phyloP scores from a whole-genome alignment of 2,113 vertebrate genomes.

The Cacatua alba region DNA sequence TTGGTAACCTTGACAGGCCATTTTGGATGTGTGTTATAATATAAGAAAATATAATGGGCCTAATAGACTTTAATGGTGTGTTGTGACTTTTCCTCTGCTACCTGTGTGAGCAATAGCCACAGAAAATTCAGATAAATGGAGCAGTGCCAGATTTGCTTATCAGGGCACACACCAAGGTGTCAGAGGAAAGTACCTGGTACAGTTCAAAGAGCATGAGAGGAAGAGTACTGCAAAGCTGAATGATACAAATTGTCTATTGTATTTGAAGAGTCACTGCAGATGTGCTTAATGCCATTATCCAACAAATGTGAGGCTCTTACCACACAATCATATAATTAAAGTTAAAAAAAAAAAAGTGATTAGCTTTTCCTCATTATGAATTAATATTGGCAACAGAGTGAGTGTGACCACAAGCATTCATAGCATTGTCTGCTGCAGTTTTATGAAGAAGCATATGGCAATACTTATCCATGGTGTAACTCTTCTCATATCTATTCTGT shows the following conservation, averaged over 20 bases:
- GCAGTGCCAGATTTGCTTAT: not conserved
- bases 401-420: not conserved
- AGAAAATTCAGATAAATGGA: not conserved
- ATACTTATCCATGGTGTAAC: not conserved
- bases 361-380: not conserved
- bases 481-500: not conserved
- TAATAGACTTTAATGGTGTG: not conserved
- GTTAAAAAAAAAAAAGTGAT: not conserved
- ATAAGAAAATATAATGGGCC: not conserved
- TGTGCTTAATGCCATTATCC: not conserved
- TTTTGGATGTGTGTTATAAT: not conserved
- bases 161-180: no score
- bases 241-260: accelerated
- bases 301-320: not conserved
- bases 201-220: not conserved
- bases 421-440: not conserved
- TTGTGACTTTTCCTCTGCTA: not conserved
- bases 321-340: not conserved
- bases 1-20: not conserved
- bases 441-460: conserved; percentile 3
- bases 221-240: not conserved
- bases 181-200: not conserved
- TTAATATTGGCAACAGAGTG: not conserved
- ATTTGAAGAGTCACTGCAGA: not conserved
- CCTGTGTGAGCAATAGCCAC: not conserved